Evolutionary conservation across 2,888 invertebrate genomes (phyloP), one percentile per base, ranked within the genome.

Genomic region (Cheilosia urbana): DNA sequence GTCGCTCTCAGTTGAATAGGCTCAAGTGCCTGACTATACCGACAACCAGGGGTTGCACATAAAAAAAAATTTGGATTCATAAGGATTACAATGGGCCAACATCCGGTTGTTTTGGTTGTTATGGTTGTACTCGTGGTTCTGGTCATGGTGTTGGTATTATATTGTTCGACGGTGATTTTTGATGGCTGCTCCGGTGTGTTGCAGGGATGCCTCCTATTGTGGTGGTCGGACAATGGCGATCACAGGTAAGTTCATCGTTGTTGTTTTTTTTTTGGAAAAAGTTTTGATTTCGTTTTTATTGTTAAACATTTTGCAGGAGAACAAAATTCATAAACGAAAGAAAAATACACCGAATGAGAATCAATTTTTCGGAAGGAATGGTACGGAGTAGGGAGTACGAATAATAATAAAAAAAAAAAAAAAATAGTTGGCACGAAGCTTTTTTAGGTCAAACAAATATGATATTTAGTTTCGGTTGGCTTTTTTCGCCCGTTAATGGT

Each of bases 71-170:
- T 80, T 65, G 68, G 77, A 85, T 77, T 37, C 85, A 77, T 58
- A 72, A 77, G 85, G 72, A 85, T 85, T 81, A 85, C 84, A 85
- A 80, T 80, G 84, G 69, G 51, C 76, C 71, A 85, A 85, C 76
- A 66, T 80, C 75, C 84, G 76, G 80, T 75, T 53, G 63, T 24
- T 24, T 2, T 21, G 21, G 2, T 21, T 21, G 21, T 75, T 75
- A 65, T 69, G 65, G 69, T 49, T 77, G 78, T 47, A 62, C 53
- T 78, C 42, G 57, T 37, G 34, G 45, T 49, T 65, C 1, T 69
- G 80, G 57, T 47, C 37, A 55, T 83, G 55, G 62, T 51, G 60
- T 40, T 51, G 53, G 72, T 71, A 63, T 79, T 79, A 63, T 71
- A 51, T 71, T 37, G 66, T 83, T 51, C 51, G 66, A 62, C 62